Evolutionary conservation across 30 jellyfish, hydroid and myxozoan genomes (phyloP).

Genomic region (Chrysaora quinquecirrha): DNA sequence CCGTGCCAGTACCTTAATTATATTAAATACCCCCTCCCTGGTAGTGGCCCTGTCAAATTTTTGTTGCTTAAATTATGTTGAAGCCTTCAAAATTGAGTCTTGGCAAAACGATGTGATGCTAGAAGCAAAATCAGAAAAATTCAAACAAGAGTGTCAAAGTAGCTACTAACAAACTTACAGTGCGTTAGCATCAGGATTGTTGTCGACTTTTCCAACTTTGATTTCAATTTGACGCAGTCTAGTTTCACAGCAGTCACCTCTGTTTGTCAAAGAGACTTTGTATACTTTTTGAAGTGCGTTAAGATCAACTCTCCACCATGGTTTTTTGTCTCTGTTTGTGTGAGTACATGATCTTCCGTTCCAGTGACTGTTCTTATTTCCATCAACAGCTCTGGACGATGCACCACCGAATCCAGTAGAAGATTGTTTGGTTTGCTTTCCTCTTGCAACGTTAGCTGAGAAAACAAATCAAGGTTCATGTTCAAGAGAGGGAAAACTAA

Average conservation of each 20-base stretch:
- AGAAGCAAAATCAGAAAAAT: no score
- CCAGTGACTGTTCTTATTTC: slow-evolving; percentile 51
- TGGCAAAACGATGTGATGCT: no score
- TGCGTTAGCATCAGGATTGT: slow-evolving; percentile 27
- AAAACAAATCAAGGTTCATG: background rate
- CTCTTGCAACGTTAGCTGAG: slow-evolving; percentile 56
- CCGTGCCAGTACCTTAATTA: no score
- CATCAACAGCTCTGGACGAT: slow-evolving; percentile 67
- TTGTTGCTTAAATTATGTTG: no score
- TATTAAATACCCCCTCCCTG: no score
- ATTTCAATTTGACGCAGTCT: slow-evolving; percentile 44
- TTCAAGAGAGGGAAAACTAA: no score
- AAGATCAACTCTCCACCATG: slow-evolving; percentile 75
- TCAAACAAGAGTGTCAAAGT: no score
- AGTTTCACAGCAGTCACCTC: slow-evolving; percentile 55
- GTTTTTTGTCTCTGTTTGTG: slow-evolving; percentile 38
- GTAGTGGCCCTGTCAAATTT: no score
- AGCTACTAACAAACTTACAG: no score
- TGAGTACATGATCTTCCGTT: slow-evolving; percentile 58
- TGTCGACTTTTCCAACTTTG: slow-evolving; percentile 54
- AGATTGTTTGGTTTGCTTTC: slow-evolving; percentile 58
- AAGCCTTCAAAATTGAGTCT: no score
- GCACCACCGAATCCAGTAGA: slow-evolving; percentile 67
- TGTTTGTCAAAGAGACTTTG: slow-evolving; percentile 47
- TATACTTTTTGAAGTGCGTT: background rate